These are phyloP conservation scores for Oreocharis arfaki DNA, from an alignment of 2,113 vertebrate species.

Conservation along the genomic window DNA sequence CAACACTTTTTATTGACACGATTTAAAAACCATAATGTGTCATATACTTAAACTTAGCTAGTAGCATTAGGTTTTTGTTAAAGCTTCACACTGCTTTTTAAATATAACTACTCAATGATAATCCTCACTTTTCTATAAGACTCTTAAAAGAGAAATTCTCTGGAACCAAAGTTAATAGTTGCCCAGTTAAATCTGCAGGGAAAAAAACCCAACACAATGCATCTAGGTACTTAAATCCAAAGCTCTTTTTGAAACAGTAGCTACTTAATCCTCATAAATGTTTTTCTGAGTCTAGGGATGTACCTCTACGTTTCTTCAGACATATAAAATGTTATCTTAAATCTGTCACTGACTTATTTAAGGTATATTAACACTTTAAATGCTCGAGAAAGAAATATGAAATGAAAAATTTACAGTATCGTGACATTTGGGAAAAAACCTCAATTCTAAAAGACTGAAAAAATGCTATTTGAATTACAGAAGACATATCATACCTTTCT, in stretches of 20 bases:
- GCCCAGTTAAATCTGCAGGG: background rate
- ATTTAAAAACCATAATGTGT: background rate
- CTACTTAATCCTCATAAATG: background rate
- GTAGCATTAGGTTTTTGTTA: background rate
- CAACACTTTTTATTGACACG: background rate
- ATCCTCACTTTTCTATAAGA: background rate
- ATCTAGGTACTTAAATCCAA: background rate
- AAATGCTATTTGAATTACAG: background rate
- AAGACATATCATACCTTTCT: background rate
- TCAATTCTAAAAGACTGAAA: background rate
- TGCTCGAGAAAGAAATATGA: background rate
- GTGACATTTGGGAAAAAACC: fast-evolving
- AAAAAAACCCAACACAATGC: background rate
- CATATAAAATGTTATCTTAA: background rate
- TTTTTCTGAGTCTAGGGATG: background rate
- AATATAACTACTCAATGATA: background rate
- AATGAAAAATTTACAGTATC: background rate
- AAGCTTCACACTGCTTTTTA: background rate
- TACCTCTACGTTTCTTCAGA: background rate
- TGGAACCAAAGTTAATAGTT: background rate
- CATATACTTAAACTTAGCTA: background rate
- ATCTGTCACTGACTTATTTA: background rate
- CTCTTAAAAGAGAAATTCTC: background rate
- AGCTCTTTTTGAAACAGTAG: background rate
- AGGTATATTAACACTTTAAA: background rate